Percentiles rank a stretch among this genome's conserved stretches.
phyloP scores from a whole-genome alignment of 2,797 vertebrate species.

The Microctenopoma lineatum region DNA sequence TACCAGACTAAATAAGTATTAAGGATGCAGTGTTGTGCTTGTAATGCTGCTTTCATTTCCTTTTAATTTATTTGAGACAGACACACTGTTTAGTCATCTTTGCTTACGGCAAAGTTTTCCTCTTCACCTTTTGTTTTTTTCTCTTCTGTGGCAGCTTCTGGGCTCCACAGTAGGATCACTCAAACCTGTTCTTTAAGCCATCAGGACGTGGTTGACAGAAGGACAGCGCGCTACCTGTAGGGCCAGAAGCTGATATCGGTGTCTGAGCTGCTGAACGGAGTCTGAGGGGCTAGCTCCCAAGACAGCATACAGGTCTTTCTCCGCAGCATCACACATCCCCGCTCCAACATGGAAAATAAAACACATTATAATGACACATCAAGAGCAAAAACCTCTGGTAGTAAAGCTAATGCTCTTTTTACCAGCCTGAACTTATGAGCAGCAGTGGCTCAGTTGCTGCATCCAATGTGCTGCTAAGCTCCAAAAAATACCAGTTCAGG shows the following conservation, averaged over 20 bases:
- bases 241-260: slow-evolving; percentile 68
- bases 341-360: background rate
- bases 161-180: no score
- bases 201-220: background rate
- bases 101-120: no score
- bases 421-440: background rate
- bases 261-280: slow-evolving; percentile 63
- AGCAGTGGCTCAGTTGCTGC: background rate
- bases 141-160: no score
- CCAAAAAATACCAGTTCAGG: no score
- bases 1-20: no score
- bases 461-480: background rate
- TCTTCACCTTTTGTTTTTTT: no score
- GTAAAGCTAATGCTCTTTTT: background rate
- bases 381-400: background rate
- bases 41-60: no score
- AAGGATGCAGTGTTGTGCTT: no score
- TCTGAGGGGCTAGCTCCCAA: slow-evolving; percentile 67
- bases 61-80: no score
- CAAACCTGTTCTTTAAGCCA: no score
- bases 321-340: slow-evolving; percentile 58
- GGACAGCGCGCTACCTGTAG: slow-evolving; percentile 55
- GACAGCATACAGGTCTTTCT: slow-evolving; percentile 68
- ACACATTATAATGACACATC: background rate
- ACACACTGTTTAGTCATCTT: no score